Base-by-base conservation (phyloP, 2,797 vertebrate species). In the Karalla daura region DNA sequence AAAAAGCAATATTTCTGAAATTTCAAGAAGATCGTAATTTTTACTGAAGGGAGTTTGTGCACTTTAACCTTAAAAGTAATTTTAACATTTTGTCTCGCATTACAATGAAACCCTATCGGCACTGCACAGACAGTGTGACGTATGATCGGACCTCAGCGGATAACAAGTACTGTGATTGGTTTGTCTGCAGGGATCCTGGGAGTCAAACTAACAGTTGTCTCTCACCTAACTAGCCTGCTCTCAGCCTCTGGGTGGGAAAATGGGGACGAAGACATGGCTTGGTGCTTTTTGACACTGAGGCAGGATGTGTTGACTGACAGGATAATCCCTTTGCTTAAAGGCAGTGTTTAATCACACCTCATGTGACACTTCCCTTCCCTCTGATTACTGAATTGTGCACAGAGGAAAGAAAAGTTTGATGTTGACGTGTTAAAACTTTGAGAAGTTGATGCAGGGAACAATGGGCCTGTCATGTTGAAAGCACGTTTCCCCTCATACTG, bases 141-240 rank as follows among this genome's bases (percentile, higher is more conserved):
- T 25, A 7, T 23, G 37, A 40, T 35, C 35, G 5, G n/a, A 37
- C 2, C 2, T 60, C 53, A 13, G 36, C 17, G 62, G 50, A 64
- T 40, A 53, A 23, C 0, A 25, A 61, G 30, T 25, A 45, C 37
- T 21, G 12, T 41, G 56, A 69, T 30, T 23, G 23, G 28, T 35
- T 51, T 0, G 6, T 63, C 72, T 63, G 15, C 46, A 28, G 43
- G 47, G 36, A 76, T 28, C 24, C 39, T 65, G 17, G 63, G 75
- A 70, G 46, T 75, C 36, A 70, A 60, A 66, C 50, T 21, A 53
- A 60, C 68, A 62, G 35, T n/a, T n/a, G 44, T 60, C 55, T 33
- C 28, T 65, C 13, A 28, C 25, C 37, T 58, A 63, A 75, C 79
- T 76, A 67, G 46, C 56, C 63, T 70, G 58, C 41, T 74, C 84